phyloP scores from a whole-genome alignment of 2,113 vertebrate genomes.

The Chiloscyllium plagiosum region DNA sequence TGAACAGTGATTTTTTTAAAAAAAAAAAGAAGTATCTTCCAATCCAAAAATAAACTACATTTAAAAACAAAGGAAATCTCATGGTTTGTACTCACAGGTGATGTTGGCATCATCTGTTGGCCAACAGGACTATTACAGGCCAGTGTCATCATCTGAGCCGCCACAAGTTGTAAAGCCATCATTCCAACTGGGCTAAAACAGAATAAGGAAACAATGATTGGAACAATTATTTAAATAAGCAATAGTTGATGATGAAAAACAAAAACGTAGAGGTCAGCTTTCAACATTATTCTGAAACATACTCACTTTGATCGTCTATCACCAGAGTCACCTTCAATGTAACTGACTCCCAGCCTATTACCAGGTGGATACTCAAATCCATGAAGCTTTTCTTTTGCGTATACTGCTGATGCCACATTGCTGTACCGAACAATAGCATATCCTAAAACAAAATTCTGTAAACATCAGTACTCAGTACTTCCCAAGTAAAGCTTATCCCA shows the following conservation, averaged over 20 bases:
- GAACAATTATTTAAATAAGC: not conserved
- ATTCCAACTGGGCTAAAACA: slow-evolving; percentile 73
- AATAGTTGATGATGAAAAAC: not conserved
- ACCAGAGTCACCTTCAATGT: slow-evolving; percentile 74
- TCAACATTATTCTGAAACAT: not conserved
- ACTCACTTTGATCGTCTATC: slow-evolving; percentile 74
- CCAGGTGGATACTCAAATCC: slow-evolving; percentile 96
- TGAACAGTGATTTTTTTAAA: not conserved
- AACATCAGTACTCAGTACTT: not conserved
- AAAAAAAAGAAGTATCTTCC: not conserved
- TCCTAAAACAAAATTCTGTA: slow-evolving; percentile 53
- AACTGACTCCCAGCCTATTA: slow-evolving; percentile 75
- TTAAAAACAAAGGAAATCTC: not conserved
- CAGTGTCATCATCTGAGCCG: slow-evolving; percentile 79
- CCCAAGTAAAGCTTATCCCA: not conserved
- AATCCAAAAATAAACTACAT: not conserved
- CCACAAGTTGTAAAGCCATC: slow-evolving; percentile 91
- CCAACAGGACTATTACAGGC: slow-evolving; percentile 61
- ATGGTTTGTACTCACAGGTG: slow-evolving; percentile 56
- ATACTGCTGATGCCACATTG: slow-evolving; percentile 85
- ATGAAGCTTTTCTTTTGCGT: slow-evolving; percentile 86
- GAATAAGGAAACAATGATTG: slow-evolving; percentile 35
- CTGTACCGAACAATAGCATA: slow-evolving; percentile 84
- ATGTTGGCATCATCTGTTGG: slow-evolving; percentile 64
- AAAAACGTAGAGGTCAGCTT: not conserved